These are phyloP conservation scores for Mus minutoides DNA, from an alignment of 2,797 vertebrate species.

Conservation along the genomic window DNA sequence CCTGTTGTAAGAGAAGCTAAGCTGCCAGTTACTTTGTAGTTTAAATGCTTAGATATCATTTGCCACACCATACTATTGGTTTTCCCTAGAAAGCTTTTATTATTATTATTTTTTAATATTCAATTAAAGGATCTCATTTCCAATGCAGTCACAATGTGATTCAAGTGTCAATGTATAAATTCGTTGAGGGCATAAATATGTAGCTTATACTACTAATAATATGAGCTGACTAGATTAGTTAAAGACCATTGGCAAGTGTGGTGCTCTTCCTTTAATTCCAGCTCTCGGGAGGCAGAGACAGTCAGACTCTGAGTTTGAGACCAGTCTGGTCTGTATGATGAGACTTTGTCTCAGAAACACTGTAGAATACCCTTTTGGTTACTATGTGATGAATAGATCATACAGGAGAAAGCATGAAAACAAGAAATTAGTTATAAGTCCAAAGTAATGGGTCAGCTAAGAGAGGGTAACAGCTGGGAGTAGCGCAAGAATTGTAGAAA, in stretches of 20 bases:
- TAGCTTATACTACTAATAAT: background rate
- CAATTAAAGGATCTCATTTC: background rate
- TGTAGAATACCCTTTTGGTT: background rate
- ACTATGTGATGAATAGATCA: background rate
- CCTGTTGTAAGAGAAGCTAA: background rate
- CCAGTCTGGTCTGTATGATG: background rate
- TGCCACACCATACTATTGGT: conserved; percentile 19
- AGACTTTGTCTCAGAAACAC: background rate
- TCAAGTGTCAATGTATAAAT: background rate
- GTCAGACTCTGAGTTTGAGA: background rate
- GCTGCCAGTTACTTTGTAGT: background rate
- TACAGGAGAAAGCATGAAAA: background rate
- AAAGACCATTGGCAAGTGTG: background rate
- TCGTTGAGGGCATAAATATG: background rate
- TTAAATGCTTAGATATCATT: conserved; percentile 16
- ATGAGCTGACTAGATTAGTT: background rate
- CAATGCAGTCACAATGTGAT: background rate
- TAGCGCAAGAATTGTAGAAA: background rate
- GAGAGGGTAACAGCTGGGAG: background rate
- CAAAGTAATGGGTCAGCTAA: background rate
- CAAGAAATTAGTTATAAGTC: background rate
- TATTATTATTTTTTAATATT: background rate
- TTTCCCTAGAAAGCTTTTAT: conserved; percentile 31
- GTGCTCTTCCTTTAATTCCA: background rate
- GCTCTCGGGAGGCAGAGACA: background rate